phyloP scores from a whole-genome alignment of 2,888 invertebrate genomes.

The Agrilus cyanescens region DNA sequence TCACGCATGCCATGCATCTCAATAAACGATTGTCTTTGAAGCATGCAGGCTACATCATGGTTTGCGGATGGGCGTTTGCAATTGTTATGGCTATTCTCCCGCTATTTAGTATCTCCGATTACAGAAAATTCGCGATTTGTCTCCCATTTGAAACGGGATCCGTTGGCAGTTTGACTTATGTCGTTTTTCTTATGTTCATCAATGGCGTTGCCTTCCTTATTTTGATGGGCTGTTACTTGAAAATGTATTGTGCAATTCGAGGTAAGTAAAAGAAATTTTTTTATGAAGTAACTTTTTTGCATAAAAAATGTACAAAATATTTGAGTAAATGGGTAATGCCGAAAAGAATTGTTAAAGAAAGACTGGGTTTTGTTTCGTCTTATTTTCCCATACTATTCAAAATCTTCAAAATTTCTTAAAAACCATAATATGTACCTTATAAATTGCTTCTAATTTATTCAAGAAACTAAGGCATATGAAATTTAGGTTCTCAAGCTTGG shows the following conservation, averaged over 20 bases:
- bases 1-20: conserved; percentile 94
- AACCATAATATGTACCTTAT: too few species aligned
- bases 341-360: too few species aligned
- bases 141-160: conserved; percentile 83
- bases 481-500: conserved; percentile 76
- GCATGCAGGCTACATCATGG: conserved; percentile 87
- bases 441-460: too few species aligned
- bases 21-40: conserved; percentile 86
- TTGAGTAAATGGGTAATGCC: too few species aligned
- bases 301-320: too few species aligned
- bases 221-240: conserved; percentile 89
- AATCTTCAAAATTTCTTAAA: too few species aligned
- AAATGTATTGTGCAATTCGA: conserved; percentile 96
- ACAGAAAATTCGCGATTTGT: conserved; percentile 93
- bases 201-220: conserved; percentile 92
- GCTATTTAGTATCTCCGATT: conserved; percentile 84
- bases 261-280: conserved; percentile 26
- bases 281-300: too few species aligned
- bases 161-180: conserved; percentile 71
- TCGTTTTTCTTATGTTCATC: conserved; percentile 78
- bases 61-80: conserved; percentile 85
- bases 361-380: too few species aligned
- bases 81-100: conserved; percentile 80
- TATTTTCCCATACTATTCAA: too few species aligned
- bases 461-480: too few species aligned